phyloP scores from a whole-genome alignment of 2,797 vertebrate species.

The Danionella dracula region DNA sequence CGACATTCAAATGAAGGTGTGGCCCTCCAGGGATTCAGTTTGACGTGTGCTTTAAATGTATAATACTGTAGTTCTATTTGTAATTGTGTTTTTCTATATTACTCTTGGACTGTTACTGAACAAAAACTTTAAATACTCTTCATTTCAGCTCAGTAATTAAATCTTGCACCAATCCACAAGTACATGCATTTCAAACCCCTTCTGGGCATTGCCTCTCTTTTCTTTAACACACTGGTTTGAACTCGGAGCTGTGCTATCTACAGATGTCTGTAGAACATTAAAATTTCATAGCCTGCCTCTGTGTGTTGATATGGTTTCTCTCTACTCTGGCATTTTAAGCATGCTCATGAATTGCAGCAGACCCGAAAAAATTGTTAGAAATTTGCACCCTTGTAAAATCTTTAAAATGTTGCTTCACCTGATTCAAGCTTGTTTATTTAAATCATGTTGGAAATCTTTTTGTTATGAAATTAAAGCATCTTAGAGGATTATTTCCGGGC shows the following conservation, averaged over 20 bases:
- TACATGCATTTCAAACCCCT: neutral
- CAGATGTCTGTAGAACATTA: conserved; percentile 40
- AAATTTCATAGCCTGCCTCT: conserved; percentile 45
- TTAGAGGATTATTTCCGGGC: neutral
- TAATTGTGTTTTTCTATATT: too few relatives aligned
- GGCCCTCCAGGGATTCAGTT: too few relatives aligned
- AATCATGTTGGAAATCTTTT: neutral
- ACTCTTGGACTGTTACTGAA: too few relatives aligned
- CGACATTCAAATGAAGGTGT: too few relatives aligned
- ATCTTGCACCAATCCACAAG: neutral
- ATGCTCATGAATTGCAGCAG: conserved; percentile 14
- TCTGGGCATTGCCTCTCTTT: neutral
- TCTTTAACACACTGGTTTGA: neutral
- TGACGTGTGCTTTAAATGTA: too few relatives aligned
- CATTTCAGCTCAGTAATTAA: neutral
- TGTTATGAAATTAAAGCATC: neutral
- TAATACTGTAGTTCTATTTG: too few relatives aligned
- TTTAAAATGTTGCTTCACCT: conserved; percentile 11
- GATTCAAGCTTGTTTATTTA: conserved; percentile 9
- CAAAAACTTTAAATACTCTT: neutral
- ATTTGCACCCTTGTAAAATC: conserved; percentile 10
- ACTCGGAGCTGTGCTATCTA: conserved; percentile 14
- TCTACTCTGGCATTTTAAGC: conserved; percentile 7
- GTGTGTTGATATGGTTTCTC: conserved; percentile 24
- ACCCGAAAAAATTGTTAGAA: conserved; percentile 5